phyloP scores from a whole-genome alignment of 2,888 invertebrate genomes.

The Acleris sparsana region DNA sequence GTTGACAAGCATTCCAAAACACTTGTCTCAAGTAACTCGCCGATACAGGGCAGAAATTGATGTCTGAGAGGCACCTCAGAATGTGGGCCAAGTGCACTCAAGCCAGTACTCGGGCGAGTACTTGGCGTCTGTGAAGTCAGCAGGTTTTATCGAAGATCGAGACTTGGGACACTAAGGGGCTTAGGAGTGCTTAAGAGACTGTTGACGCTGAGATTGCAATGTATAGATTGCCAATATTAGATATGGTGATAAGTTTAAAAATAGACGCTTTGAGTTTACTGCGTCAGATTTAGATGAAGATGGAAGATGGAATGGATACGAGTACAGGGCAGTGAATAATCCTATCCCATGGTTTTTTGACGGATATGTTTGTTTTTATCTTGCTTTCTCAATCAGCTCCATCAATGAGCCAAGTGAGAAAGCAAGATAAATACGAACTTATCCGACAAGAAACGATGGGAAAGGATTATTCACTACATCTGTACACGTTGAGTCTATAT shows the following conservation, averaged over 20 bases:
- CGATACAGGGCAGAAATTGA: slow-evolving; percentile 45
- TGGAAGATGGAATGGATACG: too few species aligned
- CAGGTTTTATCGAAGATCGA: slow-evolving; percentile 46
- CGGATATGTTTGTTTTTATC: too few species aligned
- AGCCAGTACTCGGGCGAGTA: slow-evolving; percentile 20
- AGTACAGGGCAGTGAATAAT: too few species aligned
- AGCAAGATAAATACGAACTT: too few species aligned
- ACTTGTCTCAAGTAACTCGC: slow-evolving; percentile 41
- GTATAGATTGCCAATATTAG: slow-evolving; percentile 36
- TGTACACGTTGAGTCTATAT: too few species aligned
- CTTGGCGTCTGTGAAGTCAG: slow-evolving; percentile 45
- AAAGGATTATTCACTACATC: too few species aligned
- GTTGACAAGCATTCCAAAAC: slow-evolving; percentile 33
- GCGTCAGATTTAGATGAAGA: background rate
- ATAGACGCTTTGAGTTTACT: slow-evolving; percentile 29
- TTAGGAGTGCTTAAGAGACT: slow-evolving; percentile 8
- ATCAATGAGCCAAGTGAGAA: too few species aligned
- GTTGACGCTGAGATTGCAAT: slow-evolving; percentile 21
- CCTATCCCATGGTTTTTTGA: too few species aligned
- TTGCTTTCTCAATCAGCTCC: too few species aligned
- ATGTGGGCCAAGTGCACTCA: slow-evolving; percentile 51
- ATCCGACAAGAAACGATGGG: too few species aligned
- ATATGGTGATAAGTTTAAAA: slow-evolving; percentile 20
- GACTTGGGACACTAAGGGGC: slow-evolving; percentile 37
- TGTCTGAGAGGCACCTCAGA: slow-evolving; percentile 44